These are phyloP conservation scores for Steinernema carpocapsae DNA, from an alignment of 2,888 invertebrate genomes.

Conservation along the genomic window DNA sequence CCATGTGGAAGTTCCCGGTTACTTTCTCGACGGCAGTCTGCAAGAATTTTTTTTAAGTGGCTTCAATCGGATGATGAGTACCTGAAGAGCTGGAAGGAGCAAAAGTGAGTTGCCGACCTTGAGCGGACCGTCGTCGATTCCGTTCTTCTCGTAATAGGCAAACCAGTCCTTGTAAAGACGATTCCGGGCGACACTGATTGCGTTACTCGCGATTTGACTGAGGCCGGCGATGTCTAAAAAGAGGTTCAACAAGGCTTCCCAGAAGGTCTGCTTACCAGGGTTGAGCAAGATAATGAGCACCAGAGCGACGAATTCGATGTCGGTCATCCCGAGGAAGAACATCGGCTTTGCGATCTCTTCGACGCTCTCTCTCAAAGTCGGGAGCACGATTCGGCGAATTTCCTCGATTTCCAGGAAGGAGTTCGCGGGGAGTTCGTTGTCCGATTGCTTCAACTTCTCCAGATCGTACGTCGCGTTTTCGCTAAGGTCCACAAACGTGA, in stretches of 20 bases:
- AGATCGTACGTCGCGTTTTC: neutral
- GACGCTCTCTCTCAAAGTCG: slow-evolving; percentile 47
- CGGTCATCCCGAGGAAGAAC: slow-evolving; percentile 53
- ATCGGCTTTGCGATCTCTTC: slow-evolving; percentile 53
- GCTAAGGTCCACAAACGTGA: slow-evolving; percentile 38
- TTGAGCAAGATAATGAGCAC: slow-evolving; percentile 58
- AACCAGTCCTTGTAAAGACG: slow-evolving; percentile 57
- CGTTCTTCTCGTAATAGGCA: slow-evolving; percentile 52
- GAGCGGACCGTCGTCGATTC: slow-evolving; percentile 43
- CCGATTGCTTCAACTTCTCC: neutral
- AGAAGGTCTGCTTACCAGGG: slow-evolving; percentile 45
- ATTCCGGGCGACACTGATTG: slow-evolving; percentile 47
- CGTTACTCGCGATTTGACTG: slow-evolving; percentile 39
- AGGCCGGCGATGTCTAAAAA: slow-evolving; percentile 45
- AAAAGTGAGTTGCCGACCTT: slow-evolving; percentile 62
- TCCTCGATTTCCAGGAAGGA: slow-evolving; percentile 6
- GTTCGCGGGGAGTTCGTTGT: neutral
- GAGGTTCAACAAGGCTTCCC: neutral
- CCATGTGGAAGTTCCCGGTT: slow-evolving; percentile 56
- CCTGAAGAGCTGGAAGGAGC: slow-evolving; percentile 52
- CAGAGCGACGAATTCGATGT: slow-evolving; percentile 58
- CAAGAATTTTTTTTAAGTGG: slow-evolving; percentile 26
- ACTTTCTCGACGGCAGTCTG: slow-evolving; percentile 49
- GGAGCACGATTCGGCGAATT: slow-evolving; percentile 30
- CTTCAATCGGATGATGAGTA: neutral